Evolutionary conservation across 2,797 vertebrate genomes (phyloP), one percentile per base, ranked within the genome.

Genomic region (Sebastes glaucus): DNA sequence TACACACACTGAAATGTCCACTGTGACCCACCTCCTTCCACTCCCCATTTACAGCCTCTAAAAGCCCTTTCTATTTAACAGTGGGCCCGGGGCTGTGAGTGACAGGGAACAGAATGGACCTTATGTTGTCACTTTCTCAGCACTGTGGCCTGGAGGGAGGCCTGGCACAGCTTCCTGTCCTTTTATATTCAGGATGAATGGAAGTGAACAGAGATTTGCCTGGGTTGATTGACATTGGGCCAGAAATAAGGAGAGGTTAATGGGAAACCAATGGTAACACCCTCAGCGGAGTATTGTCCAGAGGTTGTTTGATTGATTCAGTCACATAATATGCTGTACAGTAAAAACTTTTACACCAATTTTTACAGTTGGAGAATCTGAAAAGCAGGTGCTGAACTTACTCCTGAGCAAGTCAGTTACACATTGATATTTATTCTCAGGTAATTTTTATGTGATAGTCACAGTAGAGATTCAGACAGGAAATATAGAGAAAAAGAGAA

Each of bases 91-190:
- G 94, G 93, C 92, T 93, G 87, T 92, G 93, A 95, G 92, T 95
- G 94, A 95, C 95, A 94, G 89, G 90, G 92, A 94, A 93, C 93
- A 95, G 93, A 95, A 95, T 94, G 92, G 89, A 92, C 93, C 93
- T 93, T 92, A 92, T 95, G 94, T 94, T 94, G 94, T 94, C 94
- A 94, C 93, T 94, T 90, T 92, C 85, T 83, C 90, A 91, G 89
- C 74, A 7, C 81, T 72, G 88, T 92, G 90, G 91, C 92, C 92
- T 92, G 82, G 76, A 92, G 91, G 92, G 93, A 92, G 89, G 91
- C 89, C 92, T 91, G 93, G 91, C 92, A 89, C 88, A 73, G 90
- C 65, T 71, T 77, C 55, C 42, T 77, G 38, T 35, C 25, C 14
- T 63, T 86, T 84, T 81, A 25, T 80, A 67, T 49, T 67, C n/a